These are phyloP conservation scores for Oncopodura yosiiana DNA, from an alignment of 1,140 invertebrate genomes.

Conservation along the genomic window DNA sequence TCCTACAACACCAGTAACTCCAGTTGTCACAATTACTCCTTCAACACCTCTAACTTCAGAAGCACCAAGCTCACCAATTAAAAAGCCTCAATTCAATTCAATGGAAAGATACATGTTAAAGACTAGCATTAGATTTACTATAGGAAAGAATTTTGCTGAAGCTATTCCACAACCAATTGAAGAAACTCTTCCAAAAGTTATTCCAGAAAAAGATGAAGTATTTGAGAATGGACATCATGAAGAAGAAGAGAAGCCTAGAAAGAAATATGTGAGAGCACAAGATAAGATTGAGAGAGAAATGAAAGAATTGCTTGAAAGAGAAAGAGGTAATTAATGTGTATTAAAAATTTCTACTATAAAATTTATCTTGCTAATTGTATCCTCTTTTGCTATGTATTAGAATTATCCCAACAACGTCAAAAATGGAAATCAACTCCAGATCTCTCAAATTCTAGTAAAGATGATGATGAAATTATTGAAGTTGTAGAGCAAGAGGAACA, in stretches of 20 bases:
- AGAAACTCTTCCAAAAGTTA: conserved; percentile 1
- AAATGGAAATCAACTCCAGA: conserved; percentile 26
- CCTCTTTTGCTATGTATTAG: neutral
- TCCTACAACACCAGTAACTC: neutral
- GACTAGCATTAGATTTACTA: conserved; percentile 11
- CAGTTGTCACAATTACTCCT: no score
- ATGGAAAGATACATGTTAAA: conserved; percentile 20
- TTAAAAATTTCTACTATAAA: neutral
- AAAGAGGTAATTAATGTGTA: conserved; percentile 10
- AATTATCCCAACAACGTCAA: conserved; percentile 13
- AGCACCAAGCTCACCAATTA: neutral
- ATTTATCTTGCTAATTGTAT: neutral
- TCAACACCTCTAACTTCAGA: neutral
- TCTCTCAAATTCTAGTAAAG: conserved; percentile 8
- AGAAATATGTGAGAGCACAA: conserved; percentile 22
- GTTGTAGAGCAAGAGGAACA: neutral
- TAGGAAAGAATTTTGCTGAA: conserved; percentile 1
- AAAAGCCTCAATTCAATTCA: conserved; percentile 11
- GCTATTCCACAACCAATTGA: neutral
- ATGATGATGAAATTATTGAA: conserved; percentile 5
- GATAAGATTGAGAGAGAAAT: conserved; percentile 23
- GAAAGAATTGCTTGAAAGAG: conserved; percentile 17
- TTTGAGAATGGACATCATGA: neutral
- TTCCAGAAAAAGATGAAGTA: conserved; percentile 5
- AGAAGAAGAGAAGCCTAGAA: conserved; percentile 17